A percentile compares a stretch with the other conserved stretches of the same genome.
Evolutionary conservation across 2,888 invertebrate genomes (phyloP).

Genomic region (Coelogynopora nodosa): DNA sequence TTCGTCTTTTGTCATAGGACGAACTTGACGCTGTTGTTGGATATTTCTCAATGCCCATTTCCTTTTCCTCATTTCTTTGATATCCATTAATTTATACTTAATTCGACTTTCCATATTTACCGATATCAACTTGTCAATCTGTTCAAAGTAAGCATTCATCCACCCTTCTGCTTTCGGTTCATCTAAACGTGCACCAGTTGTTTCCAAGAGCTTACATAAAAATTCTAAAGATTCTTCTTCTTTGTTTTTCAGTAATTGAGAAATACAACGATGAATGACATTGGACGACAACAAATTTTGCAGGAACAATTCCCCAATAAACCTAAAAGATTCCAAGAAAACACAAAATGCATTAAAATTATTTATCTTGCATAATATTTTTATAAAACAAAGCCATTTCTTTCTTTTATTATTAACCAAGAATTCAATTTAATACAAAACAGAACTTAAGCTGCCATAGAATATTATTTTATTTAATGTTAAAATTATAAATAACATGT

Average conservation of each 20-base stretch:
- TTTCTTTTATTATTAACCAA: no score
- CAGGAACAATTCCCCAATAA: slow-evolving; percentile 9
- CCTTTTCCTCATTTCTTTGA: neutral
- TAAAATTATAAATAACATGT: no score
- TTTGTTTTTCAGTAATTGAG: neutral
- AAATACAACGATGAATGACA: neutral
- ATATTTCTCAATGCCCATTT: slow-evolving; percentile 54
- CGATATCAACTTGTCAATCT: neutral
- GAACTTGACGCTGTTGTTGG: neutral
- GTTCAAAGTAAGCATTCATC: neutral
- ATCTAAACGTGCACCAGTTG: neutral
- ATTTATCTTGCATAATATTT: no score
- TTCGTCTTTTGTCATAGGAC: slow-evolving; percentile 1
- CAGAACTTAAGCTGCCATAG: no score
- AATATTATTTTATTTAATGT: no score
- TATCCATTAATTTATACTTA: slow-evolving; percentile 5
- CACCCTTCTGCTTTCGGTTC: neutral
- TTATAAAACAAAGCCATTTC: no score
- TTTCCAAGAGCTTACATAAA: slow-evolving; percentile 11
- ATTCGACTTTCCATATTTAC: neutral
- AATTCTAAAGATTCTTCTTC: slow-evolving; percentile 27
- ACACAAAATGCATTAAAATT: no score
- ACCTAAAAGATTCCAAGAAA: no score
- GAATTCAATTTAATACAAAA: no score
- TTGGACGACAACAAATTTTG: neutral